phyloP scores from a whole-genome alignment of 2,797 vertebrate species.

The Syngnathus rostellatus region DNA sequence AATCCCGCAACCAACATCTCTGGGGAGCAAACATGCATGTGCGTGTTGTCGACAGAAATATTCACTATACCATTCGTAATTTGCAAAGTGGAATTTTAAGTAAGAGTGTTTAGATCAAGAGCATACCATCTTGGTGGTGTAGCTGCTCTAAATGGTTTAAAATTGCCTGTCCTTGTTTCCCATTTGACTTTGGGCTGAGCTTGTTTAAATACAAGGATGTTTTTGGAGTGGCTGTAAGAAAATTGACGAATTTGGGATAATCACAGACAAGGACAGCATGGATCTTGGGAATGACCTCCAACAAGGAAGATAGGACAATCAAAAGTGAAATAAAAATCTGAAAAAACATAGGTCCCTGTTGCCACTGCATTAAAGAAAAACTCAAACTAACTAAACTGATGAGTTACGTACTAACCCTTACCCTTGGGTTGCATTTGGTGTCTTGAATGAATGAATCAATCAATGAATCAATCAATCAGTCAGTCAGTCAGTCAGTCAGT shows the following conservation, averaged over 20 bases:
- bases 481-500: no score
- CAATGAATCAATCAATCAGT: no score
- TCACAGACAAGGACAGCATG: background rate
- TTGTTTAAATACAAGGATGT: background rate
- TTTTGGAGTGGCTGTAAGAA: background rate
- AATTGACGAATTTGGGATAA: background rate
- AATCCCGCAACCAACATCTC: slow-evolving; percentile 37
- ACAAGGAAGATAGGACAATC: background rate
- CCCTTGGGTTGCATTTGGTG: no score
- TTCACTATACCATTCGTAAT: background rate
- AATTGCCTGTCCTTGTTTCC: background rate
- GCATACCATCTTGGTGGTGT: background rate
- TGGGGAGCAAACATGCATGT: slow-evolving; percentile 26
- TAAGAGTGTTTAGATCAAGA: no score
- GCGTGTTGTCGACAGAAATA: background rate
- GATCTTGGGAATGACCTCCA: background rate
- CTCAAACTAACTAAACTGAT: background rate
- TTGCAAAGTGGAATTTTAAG: background rate
- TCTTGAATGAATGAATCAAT: no score
- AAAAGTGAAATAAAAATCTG: background rate
- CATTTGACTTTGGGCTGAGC: background rate
- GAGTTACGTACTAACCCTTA: background rate
- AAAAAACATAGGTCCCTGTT: background rate
- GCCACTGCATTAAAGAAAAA: background rate
- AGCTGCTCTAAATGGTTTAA: background rate